Evolutionary conservation across 2,797 vertebrate genomes (phyloP), one percentile per base, ranked within the genome.

Genomic region (Cryptoblepharus egeriae): DNA sequence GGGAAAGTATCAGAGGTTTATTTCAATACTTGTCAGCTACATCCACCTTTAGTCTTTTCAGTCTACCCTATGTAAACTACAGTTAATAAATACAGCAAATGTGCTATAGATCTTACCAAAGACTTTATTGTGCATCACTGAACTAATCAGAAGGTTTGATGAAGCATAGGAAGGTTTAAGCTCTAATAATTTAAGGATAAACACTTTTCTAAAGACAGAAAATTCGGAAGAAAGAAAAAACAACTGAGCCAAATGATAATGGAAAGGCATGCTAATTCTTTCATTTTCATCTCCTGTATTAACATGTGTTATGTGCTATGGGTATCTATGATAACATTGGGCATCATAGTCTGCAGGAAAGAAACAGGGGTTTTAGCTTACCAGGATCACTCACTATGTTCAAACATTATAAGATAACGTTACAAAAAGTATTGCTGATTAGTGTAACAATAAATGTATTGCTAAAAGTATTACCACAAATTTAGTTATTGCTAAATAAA

Each of bases 171-270:
- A 52, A 74, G 37, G 39, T 2, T 35, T 52, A 57, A 79, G 26
- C 35, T 73, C 55, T 83, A 22, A 3, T 55, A 57, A 32, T 22
- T 11, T 57, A 32, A 58, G n/a, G 4, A 26, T 55, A 32, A 30
- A 26, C 7, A 7, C 8, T 52, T 92, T 88, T 93, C 88, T 79
- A 90, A 90, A 88, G 84, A n/a, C n/a, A 85, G 11, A 90, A 89
- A n/a, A n/a, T n/a, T n/a, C n/a, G n/a, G n/a, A n/a, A n/a, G n/a
- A n/a, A n/a, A n/a, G n/a, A n/a, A 93, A 81, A 57, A 74, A 55
- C 26, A 37, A 72, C 12, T 16, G 2, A 71, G 26, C 58, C 69
- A 71, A 80, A 37, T 28, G 16, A 63, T 37, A 30, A 69, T 24
- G 24, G 16, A 32, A n/a, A 72, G 5, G 32, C 2, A 80, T 32